Evolutionary conservation across 2,888 invertebrate genomes (phyloP).

Genomic region (Andrena hattorfiana): DNA sequence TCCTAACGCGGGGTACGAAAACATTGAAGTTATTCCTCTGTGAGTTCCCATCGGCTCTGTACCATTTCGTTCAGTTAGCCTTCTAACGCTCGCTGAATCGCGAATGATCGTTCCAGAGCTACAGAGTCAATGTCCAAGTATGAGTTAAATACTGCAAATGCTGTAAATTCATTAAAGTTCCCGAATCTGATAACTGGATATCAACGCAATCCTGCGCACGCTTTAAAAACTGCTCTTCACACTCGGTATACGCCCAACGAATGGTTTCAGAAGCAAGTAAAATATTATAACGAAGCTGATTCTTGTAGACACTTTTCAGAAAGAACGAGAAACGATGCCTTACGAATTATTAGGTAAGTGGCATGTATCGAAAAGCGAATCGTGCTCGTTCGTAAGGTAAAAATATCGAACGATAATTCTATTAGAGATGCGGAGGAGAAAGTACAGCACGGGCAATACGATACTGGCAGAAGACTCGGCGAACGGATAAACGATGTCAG

Average conservation of each 20-base stretch:
- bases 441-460: conserved; percentile 91
- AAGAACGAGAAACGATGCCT: conserved; percentile 91
- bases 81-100: neutral
- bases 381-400: neutral
- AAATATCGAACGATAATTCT: conserved; percentile 19
- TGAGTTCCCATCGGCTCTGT: conserved; percentile 81
- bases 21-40: conserved; percentile 91
- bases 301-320: conserved; percentile 94
- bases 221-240: conserved; percentile 93
- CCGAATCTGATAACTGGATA: conserved; percentile 94
- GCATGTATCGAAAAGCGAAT: neutral
- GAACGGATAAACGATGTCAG: conserved; percentile 96
- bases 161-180: conserved; percentile 92
- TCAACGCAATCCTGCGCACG: conserved; percentile 93
- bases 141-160: conserved; percentile 90
- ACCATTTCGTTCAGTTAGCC: neutral
- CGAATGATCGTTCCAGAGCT: conserved; percentile 85
- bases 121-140: conserved; percentile 91
- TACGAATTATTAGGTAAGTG: conserved; percentile 79
- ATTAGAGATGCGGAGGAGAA: conserved; percentile 92
- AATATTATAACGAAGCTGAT: conserved; percentile 94
- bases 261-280: conserved; percentile 93
- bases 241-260: conserved; percentile 96
- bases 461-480: conserved; percentile 94
- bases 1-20: conserved; percentile 92